A percentile compares a stretch with the other conserved stretches of the same genome.
phyloP scores from a whole-genome alignment of 92 coral and sea anemone species.

The Palythoa grandis region DNA sequence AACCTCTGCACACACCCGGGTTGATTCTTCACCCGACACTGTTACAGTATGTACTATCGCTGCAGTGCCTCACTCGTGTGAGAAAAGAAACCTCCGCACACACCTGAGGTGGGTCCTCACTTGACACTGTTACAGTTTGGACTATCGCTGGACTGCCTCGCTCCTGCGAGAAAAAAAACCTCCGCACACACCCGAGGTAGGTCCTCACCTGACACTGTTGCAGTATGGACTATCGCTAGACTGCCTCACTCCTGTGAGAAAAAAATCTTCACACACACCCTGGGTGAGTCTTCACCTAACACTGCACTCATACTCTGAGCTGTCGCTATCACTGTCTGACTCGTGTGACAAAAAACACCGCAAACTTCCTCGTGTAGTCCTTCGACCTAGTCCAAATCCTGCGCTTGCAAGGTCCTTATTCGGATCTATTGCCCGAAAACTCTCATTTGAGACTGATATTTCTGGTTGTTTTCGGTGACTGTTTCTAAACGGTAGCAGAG shows the following conservation, averaged over 20 bases:
- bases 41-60: too few relatives aligned
- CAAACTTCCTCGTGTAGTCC: constrained; percentile 36
- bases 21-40: too few relatives aligned
- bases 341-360: constrained; percentile 49
- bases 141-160: too few relatives aligned
- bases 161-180: too few relatives aligned
- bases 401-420: constrained; percentile 87
- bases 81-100: too few relatives aligned
- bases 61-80: too few relatives aligned
- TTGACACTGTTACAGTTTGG: too few relatives aligned
- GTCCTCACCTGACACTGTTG: not conserved
- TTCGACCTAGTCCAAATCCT: constrained; percentile 71
- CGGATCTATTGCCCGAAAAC: constrained; percentile 76
- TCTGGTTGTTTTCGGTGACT: constrained; percentile 60
- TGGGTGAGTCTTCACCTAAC: not conserved
- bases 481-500: constrained; percentile 71
- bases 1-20: too few relatives aligned
- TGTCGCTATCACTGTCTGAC: constrained; percentile 52
- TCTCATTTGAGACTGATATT: constrained; percentile 18
- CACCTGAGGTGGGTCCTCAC: too few relatives aligned
- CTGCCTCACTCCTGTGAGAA: not conserved
- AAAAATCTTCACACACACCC: not conserved
- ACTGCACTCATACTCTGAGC: constrained; percentile 10
- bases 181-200: not conserved
- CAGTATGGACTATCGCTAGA: not conserved